Percentiles rank a stretch among this genome's conserved stretches.
These are phyloP conservation scores for Mesorhabditis spiculigera DNA, from an alignment of 2,888 invertebrate genomes.

Conservation along the genomic window DNA sequence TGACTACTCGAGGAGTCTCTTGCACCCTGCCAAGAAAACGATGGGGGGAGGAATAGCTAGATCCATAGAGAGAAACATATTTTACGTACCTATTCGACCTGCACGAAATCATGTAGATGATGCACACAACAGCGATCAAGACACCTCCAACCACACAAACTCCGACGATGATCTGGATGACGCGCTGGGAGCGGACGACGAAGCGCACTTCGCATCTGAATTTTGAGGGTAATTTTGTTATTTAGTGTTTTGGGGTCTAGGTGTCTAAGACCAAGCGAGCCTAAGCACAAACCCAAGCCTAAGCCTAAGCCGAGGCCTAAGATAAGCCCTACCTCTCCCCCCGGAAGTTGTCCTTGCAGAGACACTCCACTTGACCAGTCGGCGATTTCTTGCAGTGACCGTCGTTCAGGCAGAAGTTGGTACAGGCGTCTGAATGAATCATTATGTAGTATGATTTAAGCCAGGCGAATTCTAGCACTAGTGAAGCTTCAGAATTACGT, in stretches of 20 bases:
- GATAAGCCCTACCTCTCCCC: slow-evolving; percentile 43
- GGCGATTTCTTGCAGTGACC: slow-evolving; percentile 57
- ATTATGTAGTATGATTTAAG: too few species aligned
- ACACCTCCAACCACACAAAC: slow-evolving; percentile 32
- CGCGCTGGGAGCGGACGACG: slow-evolving; percentile 38
- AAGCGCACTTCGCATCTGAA: slow-evolving; percentile 32
- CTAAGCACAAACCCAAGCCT: too few species aligned
- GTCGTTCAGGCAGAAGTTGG: slow-evolving; percentile 57
- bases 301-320: too few species aligned
- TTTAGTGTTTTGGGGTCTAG: too few species aligned
- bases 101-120: slow-evolving; percentile 56
- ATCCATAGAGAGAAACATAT: not conserved
- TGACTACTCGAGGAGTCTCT: slow-evolving; percentile 9
- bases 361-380: slow-evolving; percentile 54
- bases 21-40: not conserved
- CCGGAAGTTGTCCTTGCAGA: slow-evolving; percentile 56
- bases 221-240: too few species aligned
- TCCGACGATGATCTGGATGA: slow-evolving; percentile 25
- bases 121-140: slow-evolving; percentile 46
- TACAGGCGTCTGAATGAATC: slow-evolving; percentile 51
- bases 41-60: not conserved
- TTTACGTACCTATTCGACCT: slow-evolving; percentile 31
- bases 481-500: not conserved
- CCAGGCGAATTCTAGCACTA: not conserved
- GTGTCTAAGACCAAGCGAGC: slow-evolving; percentile 6